Evolutionary conservation across 1,140 invertebrate genomes (phyloP).

Genomic region (Aphaenogaster rudis): DNA sequence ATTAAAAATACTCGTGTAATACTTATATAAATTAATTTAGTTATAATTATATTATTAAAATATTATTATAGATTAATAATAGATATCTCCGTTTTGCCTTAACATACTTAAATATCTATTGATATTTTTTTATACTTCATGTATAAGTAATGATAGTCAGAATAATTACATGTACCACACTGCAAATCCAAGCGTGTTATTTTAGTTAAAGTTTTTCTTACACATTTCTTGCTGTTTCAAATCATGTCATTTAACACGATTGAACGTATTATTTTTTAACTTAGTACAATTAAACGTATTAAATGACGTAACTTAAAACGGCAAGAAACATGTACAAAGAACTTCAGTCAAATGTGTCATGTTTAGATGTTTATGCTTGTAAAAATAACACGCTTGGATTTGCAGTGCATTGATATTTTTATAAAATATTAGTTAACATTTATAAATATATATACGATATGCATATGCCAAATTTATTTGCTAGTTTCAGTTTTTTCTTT

Average conservation of each 20-base stretch:
- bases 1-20: background rate
- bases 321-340: no score
- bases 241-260: no score
- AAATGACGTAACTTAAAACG: no score
- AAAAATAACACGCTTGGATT: no score
- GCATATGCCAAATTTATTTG: background rate
- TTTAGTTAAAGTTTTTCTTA: no score
- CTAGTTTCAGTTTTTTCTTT: background rate
- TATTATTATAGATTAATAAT: background rate
- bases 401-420: background rate
- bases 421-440: background rate
- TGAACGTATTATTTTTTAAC: no score
- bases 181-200: no score
- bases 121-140: no score
- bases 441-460: background rate
- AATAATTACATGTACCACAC: background rate
- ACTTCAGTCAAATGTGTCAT: no score
- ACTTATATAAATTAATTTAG: background rate
- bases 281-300: no score
- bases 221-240: no score
- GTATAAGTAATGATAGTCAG: background rate
- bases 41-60: conserved; percentile 8
- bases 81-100: background rate
- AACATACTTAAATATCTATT: background rate
- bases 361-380: no score